Base-by-base conservation (phyloP, 35 echinoderm and acorn worm genomes). In the Diadema setosum region DNA sequence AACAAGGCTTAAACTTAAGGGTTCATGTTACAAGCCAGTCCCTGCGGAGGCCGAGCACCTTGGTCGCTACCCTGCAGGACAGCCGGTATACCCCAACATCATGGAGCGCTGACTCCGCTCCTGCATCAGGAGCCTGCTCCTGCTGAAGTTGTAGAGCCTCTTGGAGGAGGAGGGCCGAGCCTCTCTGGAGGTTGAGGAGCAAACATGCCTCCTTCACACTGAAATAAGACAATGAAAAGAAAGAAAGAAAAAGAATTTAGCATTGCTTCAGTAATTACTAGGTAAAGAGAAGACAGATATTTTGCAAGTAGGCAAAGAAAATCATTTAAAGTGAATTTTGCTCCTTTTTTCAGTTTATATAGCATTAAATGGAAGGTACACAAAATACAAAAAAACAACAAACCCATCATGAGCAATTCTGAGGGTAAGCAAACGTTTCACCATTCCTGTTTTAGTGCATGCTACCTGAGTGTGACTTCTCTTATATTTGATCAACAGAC, bases 131-230 rank as follows among this genome's bases (percentile, higher is more conserved):
- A 4, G 60, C 45, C 42, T 94, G 84, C 5, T 80, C 92, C 74
- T 94, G 92, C 11, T 90, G 82, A 27, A 82, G 36, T 30, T 85
- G 87, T 1, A 94, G 52, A 35, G 88, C n/a, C 48, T 94, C 92
- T 31, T 87, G 39, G 23, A 94, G 46, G 31, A 94, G 70, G 21
- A 94, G 89, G 48, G 92, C 92, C n/a, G 92, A 90, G 4, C 92
- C 92, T 25, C 64, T 23, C 39, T 94, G 85, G 1, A 94, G 70
- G 58, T 89, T 94, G 8, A 94, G 57, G 15, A 94, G 55, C 11
- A 94, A 32, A 84, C 92, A 94, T 0, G 92, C 85, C 36, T 94
- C 92, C 65, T 94, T 94, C 3, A 94, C 65, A 35, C 92, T 94
- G 78, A 27, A 83, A 17, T 46, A 39, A 42, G 24, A 89, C 43